Base-by-base conservation (phyloP, 2,888 invertebrate genomes). In the Baccha elongata region DNA sequence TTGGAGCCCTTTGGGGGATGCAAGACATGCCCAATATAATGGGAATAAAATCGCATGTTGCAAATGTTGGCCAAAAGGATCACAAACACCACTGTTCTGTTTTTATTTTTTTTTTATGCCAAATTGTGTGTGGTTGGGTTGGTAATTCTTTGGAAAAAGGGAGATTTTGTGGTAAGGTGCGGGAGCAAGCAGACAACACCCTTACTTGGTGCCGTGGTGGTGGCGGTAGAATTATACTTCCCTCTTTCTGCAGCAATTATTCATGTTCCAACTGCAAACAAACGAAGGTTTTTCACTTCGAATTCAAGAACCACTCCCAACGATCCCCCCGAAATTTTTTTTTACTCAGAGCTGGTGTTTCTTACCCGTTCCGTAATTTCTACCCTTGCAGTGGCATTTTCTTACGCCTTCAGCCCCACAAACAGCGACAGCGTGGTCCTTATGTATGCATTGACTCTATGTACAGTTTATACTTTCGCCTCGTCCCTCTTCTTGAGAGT, bases 371-470 rank as follows among this genome's bases (percentile, higher is more conserved):
- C 42, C 29, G 65, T 55, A 44, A 67, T 73, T 83, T 64, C 76
- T 76, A 72, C 76, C 83, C 83, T 68, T 83, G 68, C 44, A 73
- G 50, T 71, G 72, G 83, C 55, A 72, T 76, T 83, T 83, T 76
- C 72, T 72, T 81, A 55, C 17, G 52, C 40, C 13, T 23, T 35
- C 52, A 42, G 44, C 17, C 48, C 64, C 26, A 15, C 11, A 29
- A 6, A 8, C 17, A 29, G 60, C 11, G 52, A 37, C 52, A 55
- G 68, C 72, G 65, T 68, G 64, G 60, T 64, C 62, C 76, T 83
- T 83, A 83, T 83, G 75, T 81, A 81, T 81, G 67, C 81, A 81
- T 64, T 83, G 83, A 80, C 80, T 80, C 83, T 76, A 83, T 78
- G 72, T 73, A 62, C 35, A 67, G 5, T 26, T 13, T 29, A 26